A percentile compares a stretch with the other conserved stretches of the same genome.
Conservation (phyloP, 2,113 vertebrate genomes). For the Petrocephalus zakoni region DNA sequence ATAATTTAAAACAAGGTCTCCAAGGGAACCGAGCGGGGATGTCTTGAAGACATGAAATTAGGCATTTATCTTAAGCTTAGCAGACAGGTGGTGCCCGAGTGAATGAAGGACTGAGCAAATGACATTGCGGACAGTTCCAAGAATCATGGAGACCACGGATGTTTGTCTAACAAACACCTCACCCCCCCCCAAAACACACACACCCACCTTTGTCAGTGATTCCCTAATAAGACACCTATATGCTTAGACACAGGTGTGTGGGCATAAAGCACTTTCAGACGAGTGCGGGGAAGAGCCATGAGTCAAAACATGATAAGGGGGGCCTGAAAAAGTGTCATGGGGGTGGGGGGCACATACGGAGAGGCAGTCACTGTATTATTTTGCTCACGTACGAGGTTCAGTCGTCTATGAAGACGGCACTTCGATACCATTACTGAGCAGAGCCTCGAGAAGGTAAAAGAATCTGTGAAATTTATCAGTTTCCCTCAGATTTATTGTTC, state of each 20-base stretch:
- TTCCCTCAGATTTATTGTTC: not conserved
- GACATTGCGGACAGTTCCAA: not conserved
- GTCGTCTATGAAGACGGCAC: not conserved
- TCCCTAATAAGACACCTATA: not conserved
- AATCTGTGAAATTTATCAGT: no score
- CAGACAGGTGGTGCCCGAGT: not conserved
- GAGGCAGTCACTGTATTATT: not conserved
- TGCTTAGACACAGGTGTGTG: not conserved
- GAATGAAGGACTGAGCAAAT: not conserved
- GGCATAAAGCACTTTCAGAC: not conserved
- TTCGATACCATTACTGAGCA: not conserved
- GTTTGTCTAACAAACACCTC: not conserved
- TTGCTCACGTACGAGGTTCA: not conserved
- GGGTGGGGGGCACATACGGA: not conserved
- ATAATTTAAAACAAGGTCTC: not conserved
- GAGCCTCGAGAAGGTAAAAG: not conserved
- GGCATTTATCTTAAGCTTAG: not conserved
- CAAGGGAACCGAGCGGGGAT: not conserved
- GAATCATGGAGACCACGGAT: not conserved
- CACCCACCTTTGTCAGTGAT: not conserved
- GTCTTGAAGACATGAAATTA: not conserved
- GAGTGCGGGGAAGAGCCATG: not conserved
- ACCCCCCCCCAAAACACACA: not conserved
- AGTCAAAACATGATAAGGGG: not conserved
- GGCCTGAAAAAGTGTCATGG: not conserved